These are phyloP conservation scores for Cyanoderma ruficeps DNA, from an alignment of 2,113 vertebrate species.

Conservation along the genomic window DNA sequence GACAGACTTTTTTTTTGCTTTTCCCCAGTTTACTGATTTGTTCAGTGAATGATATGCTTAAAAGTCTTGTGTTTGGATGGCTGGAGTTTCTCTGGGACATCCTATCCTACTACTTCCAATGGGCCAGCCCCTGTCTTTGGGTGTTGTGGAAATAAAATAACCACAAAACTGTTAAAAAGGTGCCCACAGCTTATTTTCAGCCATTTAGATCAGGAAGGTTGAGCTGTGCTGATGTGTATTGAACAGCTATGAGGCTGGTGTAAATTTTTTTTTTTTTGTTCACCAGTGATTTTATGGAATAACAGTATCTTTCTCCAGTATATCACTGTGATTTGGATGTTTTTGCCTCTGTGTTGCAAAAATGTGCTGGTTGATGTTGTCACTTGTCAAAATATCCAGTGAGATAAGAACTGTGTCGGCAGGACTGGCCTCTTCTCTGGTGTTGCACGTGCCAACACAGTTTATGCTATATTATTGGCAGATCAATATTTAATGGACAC, in stretches of 20 bases:
- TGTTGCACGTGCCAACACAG: background rate
- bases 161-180: background rate
- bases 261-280: background rate
- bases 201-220: background rate
- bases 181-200: background rate
- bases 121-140: background rate
- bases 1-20: background rate
- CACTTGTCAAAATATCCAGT: slow-evolving; percentile 36
- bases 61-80: background rate
- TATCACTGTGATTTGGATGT: background rate
- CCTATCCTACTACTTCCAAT: background rate
- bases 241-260: background rate
- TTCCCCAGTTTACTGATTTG: background rate
- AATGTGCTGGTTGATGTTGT: background rate
- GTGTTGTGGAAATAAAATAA: background rate
- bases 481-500: slow-evolving; percentile 57
- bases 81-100: background rate
- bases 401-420: slow-evolving; percentile 22
- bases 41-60: background rate
- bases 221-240: background rate
- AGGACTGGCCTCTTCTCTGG: background rate
- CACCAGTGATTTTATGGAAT: background rate
- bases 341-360: background rate
- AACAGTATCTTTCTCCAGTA: background rate
- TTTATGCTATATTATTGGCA: background rate